phyloP scores from a whole-genome alignment of 2,113 vertebrate species.

The Tyrannus savana region DNA sequence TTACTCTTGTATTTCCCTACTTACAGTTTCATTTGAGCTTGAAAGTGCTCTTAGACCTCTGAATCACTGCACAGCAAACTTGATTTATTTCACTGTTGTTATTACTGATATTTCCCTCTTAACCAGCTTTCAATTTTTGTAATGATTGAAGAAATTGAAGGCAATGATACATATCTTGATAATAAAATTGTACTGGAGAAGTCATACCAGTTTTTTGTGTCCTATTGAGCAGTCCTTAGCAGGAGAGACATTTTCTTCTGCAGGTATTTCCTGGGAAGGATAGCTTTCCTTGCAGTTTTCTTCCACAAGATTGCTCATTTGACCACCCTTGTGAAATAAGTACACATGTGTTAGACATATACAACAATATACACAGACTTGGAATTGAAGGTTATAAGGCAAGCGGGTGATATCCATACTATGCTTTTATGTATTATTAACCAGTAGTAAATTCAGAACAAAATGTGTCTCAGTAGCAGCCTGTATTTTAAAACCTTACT shows the following conservation, averaged over 20 bases:
- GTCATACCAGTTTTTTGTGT: slow-evolving; percentile 69
- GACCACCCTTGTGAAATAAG: neutral
- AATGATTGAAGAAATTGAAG: neutral
- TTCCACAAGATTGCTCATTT: slow-evolving; percentile 49
- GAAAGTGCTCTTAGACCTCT: neutral
- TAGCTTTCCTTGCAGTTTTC: neutral
- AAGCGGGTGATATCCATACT: neutral
- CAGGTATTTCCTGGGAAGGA: neutral
- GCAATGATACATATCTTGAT: neutral
- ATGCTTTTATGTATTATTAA: neutral
- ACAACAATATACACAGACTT: neutral
- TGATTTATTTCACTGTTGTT: neutral
- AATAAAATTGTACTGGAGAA: neutral
- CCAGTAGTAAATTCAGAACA: neutral
- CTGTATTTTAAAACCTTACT: neutral
- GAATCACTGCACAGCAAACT: neutral
- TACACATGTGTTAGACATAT: neutral
- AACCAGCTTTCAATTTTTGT: neutral
- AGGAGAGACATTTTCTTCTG: neutral
- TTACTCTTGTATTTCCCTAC: neutral
- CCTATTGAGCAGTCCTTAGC: neutral
- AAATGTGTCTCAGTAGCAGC: neutral
- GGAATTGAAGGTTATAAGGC: neutral
- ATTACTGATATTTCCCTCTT: neutral
- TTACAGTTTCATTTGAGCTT: neutral